phyloP scores from a whole-genome alignment of 2,888 invertebrate species.

The Drosophila limbata region DNA sequence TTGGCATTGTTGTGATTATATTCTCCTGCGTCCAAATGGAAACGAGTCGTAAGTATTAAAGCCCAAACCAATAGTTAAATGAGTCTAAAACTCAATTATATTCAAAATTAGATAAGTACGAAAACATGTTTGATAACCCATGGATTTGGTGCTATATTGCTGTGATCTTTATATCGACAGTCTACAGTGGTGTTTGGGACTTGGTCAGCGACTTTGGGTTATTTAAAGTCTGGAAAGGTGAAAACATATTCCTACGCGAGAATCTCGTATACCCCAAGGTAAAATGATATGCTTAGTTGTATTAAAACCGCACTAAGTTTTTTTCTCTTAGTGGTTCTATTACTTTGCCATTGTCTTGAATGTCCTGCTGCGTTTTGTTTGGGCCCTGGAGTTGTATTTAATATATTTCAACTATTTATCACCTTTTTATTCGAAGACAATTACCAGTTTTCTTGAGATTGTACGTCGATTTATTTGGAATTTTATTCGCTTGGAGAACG shows the following conservation, averaged over 20 bases:
- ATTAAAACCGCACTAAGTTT: background rate
- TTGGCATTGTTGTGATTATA: constrained; percentile 95
- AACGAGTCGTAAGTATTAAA: constrained; percentile 72
- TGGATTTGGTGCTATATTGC: constrained; percentile 94
- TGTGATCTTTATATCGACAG: constrained; percentile 92
- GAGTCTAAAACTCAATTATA: background rate
- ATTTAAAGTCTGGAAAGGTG: constrained; percentile 93
- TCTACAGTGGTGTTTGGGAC: constrained; percentile 98
- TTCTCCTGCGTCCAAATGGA: constrained; percentile 88
- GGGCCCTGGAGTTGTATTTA: constrained; percentile 93
- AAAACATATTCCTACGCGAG: constrained; percentile 94
- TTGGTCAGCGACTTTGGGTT: constrained; percentile 99
- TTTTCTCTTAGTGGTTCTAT: constrained; percentile 86
- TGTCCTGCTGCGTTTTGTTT: constrained; percentile 94
- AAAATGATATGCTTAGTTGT: background rate
- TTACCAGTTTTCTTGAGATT: constrained; percentile 93
- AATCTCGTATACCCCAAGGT: constrained; percentile 97
- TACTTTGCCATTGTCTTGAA: constrained; percentile 98
- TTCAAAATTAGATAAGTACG: constrained; percentile 86
- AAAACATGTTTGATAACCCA: constrained; percentile 89
- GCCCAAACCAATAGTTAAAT: accelerated
- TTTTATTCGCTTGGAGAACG: constrained; percentile 98
- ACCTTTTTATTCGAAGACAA: constrained; percentile 91
- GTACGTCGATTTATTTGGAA: constrained; percentile 98
- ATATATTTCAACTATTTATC: constrained; percentile 86